These are phyloP conservation scores for Platorchestia sp. DNA, from an alignment of 1,140 invertebrate species.

Conservation along the genomic window DNA sequence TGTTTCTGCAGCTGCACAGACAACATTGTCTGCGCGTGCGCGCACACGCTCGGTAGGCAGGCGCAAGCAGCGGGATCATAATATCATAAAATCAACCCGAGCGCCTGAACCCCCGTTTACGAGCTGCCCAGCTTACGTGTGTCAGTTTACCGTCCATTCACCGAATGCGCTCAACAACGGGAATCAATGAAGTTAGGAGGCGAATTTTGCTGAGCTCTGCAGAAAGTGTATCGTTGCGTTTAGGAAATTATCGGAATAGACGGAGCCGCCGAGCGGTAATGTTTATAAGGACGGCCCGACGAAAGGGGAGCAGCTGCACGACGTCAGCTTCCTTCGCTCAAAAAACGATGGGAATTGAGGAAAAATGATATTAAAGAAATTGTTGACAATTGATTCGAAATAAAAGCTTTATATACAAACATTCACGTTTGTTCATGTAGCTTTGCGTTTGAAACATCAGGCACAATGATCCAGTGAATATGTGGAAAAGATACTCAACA, in stretches of 20 bases:
- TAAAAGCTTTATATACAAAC: not conserved
- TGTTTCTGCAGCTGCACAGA: not conserved
- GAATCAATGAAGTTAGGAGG: conserved; percentile 55
- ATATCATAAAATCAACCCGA: not conserved
- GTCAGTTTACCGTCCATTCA: conserved; percentile 42
- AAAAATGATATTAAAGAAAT: not conserved
- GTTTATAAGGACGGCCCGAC: conserved; percentile 10
- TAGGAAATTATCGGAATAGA: conserved; percentile 52
- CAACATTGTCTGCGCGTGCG: no score
- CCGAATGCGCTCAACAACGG: conserved; percentile 42
- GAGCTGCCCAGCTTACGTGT: conserved; percentile 28
- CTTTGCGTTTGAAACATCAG: not conserved
- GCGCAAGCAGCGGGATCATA: not conserved
- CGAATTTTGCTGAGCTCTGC: conserved; percentile 39
- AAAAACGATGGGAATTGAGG: not conserved
- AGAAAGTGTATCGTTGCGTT: conserved; percentile 53
- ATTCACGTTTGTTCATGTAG: not conserved
- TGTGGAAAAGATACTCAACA: no score
- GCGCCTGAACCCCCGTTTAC: not conserved
- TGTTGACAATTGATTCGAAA: not conserved
- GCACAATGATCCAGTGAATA: not conserved
- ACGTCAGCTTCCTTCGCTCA: not conserved
- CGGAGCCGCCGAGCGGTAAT: not conserved
- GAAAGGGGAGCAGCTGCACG: not conserved
- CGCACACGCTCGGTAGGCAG: not conserved